These are phyloP conservation scores for Zosterops japonicus DNA, from an alignment of 2,113 vertebrate genomes.

Conservation along the genomic window DNA sequence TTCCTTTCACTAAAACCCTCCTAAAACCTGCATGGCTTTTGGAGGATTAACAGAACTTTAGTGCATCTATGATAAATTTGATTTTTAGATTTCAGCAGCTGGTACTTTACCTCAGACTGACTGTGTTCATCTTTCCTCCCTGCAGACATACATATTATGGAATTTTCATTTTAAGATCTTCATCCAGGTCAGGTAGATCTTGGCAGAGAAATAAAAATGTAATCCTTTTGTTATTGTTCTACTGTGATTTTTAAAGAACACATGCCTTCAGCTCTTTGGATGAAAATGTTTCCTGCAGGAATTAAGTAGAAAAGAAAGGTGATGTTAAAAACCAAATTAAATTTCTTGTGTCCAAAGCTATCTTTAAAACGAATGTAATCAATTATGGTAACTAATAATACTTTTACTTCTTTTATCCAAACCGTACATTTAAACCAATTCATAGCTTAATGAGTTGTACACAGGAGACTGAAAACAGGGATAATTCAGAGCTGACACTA, in stretches of 20 bases:
- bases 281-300: background rate
- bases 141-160: background rate
- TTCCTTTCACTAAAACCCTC: slow-evolving; percentile 27
- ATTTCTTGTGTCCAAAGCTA: background rate
- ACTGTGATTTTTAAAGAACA: background rate
- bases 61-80: slow-evolving; percentile 26
- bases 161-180: slow-evolving; percentile 25
- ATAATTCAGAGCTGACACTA: background rate
- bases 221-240: background rate
- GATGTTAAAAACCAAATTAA: background rate
- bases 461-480: background rate
- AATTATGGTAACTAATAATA: background rate
- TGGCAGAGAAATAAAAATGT: background rate
- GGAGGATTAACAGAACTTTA: slow-evolving; percentile 53
- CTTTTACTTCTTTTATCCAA: background rate
- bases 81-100: slow-evolving; percentile 47
- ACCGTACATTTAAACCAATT: background rate
- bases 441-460: background rate
- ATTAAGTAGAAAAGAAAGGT: background rate
- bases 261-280: background rate
- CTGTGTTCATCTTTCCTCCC: slow-evolving; percentile 15
- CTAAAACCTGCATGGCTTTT: slow-evolving; percentile 29
- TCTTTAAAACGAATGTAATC: background rate
- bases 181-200: background rate
- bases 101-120: background rate